phyloP scores from a whole-genome alignment of 2,888 invertebrate genomes.

The Brachylomia viminalis region DNA sequence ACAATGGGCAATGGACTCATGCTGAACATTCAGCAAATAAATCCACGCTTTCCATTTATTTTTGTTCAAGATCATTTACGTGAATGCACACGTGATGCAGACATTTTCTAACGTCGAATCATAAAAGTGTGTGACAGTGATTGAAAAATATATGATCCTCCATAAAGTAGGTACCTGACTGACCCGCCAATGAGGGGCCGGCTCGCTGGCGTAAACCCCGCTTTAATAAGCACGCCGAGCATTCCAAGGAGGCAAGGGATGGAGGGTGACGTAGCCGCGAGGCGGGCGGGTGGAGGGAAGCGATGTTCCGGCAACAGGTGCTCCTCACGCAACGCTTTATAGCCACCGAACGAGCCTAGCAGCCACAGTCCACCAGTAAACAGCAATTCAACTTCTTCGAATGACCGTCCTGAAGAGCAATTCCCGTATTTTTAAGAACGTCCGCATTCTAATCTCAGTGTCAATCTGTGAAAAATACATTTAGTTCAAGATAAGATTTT shows the following conservation, averaged over 20 bases:
- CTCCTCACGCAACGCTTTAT: constrained; percentile 29
- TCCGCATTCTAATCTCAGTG: not conserved
- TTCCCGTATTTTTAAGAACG: not conserved
- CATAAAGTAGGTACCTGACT: constrained; percentile 22
- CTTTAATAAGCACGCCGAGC: constrained; percentile 20
- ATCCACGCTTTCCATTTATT: not conserved
- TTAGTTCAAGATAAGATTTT: too few species aligned
- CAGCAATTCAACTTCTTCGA: constrained; percentile 34
- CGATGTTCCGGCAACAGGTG: constrained; percentile 54
- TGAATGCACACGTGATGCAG: constrained; percentile 3
- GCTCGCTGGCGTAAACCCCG: not conserved
- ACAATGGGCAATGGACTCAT: too few species aligned
- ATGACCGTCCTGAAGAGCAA: not conserved
- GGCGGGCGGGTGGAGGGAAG: not conserved
- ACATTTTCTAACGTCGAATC: constrained; percentile 12
- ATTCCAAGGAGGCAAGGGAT: not conserved
- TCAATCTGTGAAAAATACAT: not conserved
- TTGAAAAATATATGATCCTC: constrained; percentile 35
- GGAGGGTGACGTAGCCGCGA: not conserved
- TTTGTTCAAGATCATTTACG: constrained; percentile 7
- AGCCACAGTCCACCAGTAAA: constrained; percentile 16
- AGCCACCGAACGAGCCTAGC: not conserved
- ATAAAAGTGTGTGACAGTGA: constrained; percentile 37
- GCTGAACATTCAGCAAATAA: not conserved
- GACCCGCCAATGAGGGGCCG: constrained; percentile 15